Percentiles rank a stretch among this genome's conserved stretches.
Evolutionary conservation across 2,797 vertebrate species (phyloP).

Genomic region (Scolopax bukidnonensis): DNA sequence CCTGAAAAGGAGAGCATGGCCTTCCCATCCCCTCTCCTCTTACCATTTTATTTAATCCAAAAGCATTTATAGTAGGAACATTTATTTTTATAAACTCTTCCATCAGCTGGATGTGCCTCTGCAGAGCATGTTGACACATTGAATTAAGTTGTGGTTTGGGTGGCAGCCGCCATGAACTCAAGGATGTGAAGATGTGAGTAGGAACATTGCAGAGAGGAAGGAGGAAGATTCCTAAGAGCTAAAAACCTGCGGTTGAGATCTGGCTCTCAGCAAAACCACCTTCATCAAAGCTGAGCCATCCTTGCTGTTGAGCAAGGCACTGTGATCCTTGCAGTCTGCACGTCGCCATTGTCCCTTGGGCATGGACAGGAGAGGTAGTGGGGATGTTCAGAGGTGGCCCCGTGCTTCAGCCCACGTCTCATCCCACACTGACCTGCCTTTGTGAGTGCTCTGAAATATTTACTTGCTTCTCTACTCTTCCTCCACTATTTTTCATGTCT

Average conservation of each 20-base stretch:
- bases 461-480: not conserved
- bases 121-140: not conserved
- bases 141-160: constrained; percentile 47
- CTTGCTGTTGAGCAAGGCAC: not conserved
- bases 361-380: not conserved
- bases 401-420: not conserved
- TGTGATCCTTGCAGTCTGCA: not conserved
- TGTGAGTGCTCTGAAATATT: not conserved
- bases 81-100: constrained; percentile 35
- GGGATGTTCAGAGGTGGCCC: not conserved
- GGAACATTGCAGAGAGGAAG: not conserved
- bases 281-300: not conserved
- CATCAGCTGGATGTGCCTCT: not conserved
- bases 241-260: not conserved
- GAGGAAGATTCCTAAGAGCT: not conserved
- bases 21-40: not conserved
- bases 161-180: not conserved
- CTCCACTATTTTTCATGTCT: not conserved
- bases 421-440: not conserved
- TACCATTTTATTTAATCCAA: not conserved
- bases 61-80: not conserved
- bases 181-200: not conserved
- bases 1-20: not conserved
- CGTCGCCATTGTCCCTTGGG: not conserved
- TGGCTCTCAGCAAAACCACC: constrained; percentile 2